Base-by-base conservation (phyloP, 1,140 invertebrate species). In the Apis dorsata region DNA sequence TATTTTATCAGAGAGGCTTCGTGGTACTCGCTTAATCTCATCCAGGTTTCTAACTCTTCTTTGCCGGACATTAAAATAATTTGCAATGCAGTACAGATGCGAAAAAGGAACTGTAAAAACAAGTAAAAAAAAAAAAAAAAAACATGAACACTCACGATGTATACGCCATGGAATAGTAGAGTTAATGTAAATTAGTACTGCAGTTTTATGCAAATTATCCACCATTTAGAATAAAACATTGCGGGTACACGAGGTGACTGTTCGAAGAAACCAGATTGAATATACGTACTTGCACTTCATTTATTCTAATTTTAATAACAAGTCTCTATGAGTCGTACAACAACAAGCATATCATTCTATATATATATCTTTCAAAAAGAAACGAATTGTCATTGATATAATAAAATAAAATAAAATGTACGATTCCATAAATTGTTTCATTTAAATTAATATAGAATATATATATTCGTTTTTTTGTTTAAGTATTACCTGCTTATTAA, bases 161-260 rank as follows among this genome's bases (percentile, higher is more conserved):
- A 78, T 68, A 69, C 59, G 65, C 63, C 34, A 79, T n/a, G 44
- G n/a, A 13, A 79, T 49, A 51, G 19, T 60, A 17, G 57, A 71
- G 59, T 79, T 79, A 72, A 79, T 70, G 77, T 79, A 79, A 79
- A 79, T 79, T 79, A 71, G 57, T 71, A 72, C n/a, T 21, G 68
- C 68, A 71, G 57, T 55, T 72, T 79, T 79, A 79, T 79, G 77
- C 44, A 79, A 71, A 79, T 71, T 12, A 13, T 2, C 1, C 68
- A 28, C 13, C 57, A n/a, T 79, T 62, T 79, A 53, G 55, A 72
- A 79, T 79, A 71, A 71, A 72, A 63, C 51, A 79, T 34, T n/a
- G 68, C 57, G 3, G 24, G 57, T 51, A 71, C 57, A 63, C 17
- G 78, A 28, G 44, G 8, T 24, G 28, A 62, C 57, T 34, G 15